Percentiles rank a stretch among this genome's conserved stretches.
phyloP scores from a whole-genome alignment of 1,140 invertebrate species.

The Antheraea mylitta region DNA sequence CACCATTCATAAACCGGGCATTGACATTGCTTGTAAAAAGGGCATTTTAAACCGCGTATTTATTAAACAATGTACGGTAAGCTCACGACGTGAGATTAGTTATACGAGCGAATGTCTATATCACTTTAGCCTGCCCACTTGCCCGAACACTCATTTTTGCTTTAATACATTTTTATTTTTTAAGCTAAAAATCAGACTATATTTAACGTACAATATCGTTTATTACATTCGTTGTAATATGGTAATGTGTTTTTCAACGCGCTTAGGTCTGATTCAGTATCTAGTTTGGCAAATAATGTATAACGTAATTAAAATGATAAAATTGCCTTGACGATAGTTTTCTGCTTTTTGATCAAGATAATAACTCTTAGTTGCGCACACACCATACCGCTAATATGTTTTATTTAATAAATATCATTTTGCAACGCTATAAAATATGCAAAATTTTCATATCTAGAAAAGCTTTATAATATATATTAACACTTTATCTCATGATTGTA shows the following conservation, averaged over 20 bases:
- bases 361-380: not conserved
- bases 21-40: not conserved
- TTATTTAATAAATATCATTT: not conserved
- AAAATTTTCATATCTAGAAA: not conserved
- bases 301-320: not conserved
- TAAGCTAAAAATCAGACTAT: not conserved
- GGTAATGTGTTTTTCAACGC: not conserved
- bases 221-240: not conserved
- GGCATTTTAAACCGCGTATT: not conserved
- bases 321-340: not conserved
- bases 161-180: not conserved
- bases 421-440: not conserved
- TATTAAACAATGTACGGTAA: not conserved
- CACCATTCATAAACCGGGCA: not conserved
- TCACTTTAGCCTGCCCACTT: not conserved
- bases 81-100: not conserved
- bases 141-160: not conserved
- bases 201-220: not conserved
- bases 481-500: not conserved
- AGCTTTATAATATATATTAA: not conserved
- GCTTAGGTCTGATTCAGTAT: constrained; percentile 2
- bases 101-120: not conserved
- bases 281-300: not conserved
- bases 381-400: not conserved
- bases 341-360: not conserved